A percentile compares a stretch with the other conserved stretches of the same genome.
Conservation (phyloP, 2,797 vertebrate species). For the Neopelma chrysocephalum region DNA sequence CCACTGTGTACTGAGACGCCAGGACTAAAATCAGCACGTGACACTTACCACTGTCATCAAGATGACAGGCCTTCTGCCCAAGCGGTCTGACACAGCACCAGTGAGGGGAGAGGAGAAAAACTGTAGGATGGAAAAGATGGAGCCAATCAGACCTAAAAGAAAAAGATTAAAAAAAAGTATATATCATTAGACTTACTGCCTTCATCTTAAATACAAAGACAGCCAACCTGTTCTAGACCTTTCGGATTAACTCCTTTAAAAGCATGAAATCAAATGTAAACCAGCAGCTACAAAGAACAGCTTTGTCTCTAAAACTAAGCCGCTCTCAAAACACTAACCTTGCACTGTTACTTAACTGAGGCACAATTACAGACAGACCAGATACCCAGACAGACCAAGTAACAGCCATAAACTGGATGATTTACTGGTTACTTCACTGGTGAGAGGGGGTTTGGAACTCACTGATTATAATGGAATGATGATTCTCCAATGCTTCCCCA, state of each 20-base stretch:
- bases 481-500: background rate
- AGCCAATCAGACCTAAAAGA: slow-evolving; percentile 90
- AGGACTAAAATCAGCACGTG: background rate
- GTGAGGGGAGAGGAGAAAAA: slow-evolving; percentile 89
- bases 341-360: background rate
- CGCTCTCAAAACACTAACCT: background rate
- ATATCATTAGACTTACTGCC: background rate
- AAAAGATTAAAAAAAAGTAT: background rate
- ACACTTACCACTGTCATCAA: slow-evolving; percentile 85
- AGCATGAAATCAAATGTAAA: background rate
- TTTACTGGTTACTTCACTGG: background rate
- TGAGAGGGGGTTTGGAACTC: background rate
- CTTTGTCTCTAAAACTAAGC: background rate
- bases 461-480: background rate
- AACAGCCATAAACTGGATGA: background rate
- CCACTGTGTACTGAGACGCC: background rate
- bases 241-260: background rate
- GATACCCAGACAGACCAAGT: background rate
- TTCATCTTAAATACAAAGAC: background rate
- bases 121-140: slow-evolving; percentile 92
- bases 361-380: background rate
- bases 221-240: background rate
- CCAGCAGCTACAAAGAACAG: background rate
- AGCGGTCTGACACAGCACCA: slow-evolving; percentile 87
- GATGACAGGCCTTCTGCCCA: slow-evolving; percentile 88